Percentiles rank a stretch among this genome's conserved stretches.
phyloP scores from a whole-genome alignment of 2,888 invertebrate genomes.

The Torymus aiolomorphi region DNA sequence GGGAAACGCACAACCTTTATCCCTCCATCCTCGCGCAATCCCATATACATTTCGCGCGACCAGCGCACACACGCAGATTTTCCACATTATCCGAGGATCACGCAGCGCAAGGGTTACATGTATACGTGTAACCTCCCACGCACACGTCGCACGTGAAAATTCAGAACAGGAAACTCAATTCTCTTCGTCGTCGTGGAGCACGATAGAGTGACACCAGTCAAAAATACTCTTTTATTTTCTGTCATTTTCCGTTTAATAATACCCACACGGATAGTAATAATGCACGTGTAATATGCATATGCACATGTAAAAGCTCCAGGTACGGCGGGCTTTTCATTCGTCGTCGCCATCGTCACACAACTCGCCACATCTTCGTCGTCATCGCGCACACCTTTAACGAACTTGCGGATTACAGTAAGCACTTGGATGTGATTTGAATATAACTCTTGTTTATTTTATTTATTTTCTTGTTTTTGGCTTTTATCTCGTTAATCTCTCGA shows the following conservation, averaged over 20 bases:
- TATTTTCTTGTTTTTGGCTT: background rate
- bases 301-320: conserved; percentile 24
- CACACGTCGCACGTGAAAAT: no score
- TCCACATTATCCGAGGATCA: no score
- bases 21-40: background rate
- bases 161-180: no score
- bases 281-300: conserved; percentile 12
- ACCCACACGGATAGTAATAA: conserved; percentile 24
- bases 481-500: no score
- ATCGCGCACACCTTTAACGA: conserved; percentile 20
- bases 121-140: no score
- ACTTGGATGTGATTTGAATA: conserved; percentile 30
- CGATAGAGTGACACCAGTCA: no score
- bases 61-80: background rate
- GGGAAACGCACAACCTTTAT: background rate
- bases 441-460: conserved; percentile 1
- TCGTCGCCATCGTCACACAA: background rate
- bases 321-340: background rate
- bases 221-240: conserved; percentile 32
- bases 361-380: no score
- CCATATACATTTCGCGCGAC: background rate
- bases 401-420: conserved; percentile 49
- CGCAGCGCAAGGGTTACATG: no score
- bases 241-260: conserved; percentile 2
- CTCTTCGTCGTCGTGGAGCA: no score